A percentile compares a stretch with the other conserved stretches of the same genome.
Evolutionary conservation across 1,140 invertebrate genomes (phyloP).

Genomic region (Bursaphelenchus mucronatus): DNA sequence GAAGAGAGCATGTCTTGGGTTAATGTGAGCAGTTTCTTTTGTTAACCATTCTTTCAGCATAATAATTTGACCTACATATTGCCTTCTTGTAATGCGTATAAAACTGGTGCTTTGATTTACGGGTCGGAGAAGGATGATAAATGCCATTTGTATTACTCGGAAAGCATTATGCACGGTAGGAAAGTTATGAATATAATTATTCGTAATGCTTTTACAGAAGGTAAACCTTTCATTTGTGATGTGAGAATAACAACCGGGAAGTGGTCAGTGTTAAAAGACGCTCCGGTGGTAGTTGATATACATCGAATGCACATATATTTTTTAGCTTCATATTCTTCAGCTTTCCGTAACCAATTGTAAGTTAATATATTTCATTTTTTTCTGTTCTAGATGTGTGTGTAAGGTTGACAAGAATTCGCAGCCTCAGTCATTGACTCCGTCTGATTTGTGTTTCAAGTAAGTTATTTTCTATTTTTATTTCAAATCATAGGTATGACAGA

Average conservation of each 20-base stretch:
- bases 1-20: slow-evolving; percentile 37
- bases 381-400: slow-evolving; percentile 4
- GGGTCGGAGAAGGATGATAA: slow-evolving; percentile 41
- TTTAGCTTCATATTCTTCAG: slow-evolving; percentile 24
- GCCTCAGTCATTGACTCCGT: slow-evolving; percentile 59
- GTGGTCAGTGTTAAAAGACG: slow-evolving; percentile 46
- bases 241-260: slow-evolving; percentile 23
- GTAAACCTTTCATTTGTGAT: not conserved
- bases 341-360: too few species aligned
- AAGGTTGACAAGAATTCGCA: slow-evolving; percentile 28
- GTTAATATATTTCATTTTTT: too few species aligned
- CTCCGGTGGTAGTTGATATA: slow-evolving; percentile 35
- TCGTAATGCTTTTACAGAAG: slow-evolving; percentile 11
- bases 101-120: slow-evolving; percentile 25
- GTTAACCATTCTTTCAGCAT: slow-evolving; percentile 24
- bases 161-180: too few species aligned
- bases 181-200: too few species aligned
- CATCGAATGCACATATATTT: slow-evolving; percentile 45
- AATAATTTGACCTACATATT: slow-evolving; percentile 44
- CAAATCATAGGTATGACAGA: slow-evolving; percentile 30
- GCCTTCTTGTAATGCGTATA: not conserved
- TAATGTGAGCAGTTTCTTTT: slow-evolving; percentile 36
- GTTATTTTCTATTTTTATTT: slow-evolving; percentile 22
- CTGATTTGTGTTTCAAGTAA: slow-evolving; percentile 63
- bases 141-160: slow-evolving; percentile 39